phyloP scores from a whole-genome alignment of 2,113 vertebrate genomes.

The Bungarus multicinctus region DNA sequence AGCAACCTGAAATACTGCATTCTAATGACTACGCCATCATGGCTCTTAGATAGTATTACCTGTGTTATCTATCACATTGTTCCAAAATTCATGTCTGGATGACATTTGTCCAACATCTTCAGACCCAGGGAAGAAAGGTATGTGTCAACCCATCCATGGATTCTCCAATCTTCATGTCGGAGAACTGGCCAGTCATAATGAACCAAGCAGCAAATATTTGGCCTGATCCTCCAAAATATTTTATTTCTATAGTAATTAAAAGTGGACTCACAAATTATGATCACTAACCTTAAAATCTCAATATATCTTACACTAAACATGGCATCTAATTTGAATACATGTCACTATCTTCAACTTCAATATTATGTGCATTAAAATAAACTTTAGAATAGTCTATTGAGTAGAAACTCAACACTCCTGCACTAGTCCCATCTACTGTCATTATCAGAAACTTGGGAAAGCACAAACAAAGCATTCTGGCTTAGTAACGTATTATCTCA shows the following conservation, averaged over 20 bases:
- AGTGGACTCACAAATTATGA: background rate
- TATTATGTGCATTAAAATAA: background rate
- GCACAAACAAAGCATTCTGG: background rate
- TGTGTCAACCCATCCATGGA: too few species aligned
- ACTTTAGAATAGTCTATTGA: background rate
- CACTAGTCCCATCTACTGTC: background rate
- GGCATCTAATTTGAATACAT: background rate
- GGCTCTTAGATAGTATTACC: background rate
- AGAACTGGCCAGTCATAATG: too few species aligned
- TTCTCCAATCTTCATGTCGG: too few species aligned
- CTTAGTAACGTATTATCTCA: background rate
- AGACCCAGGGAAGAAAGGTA: background rate
- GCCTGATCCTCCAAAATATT: too few species aligned
- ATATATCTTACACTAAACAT: background rate
- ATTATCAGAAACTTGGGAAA: background rate
- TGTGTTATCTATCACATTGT: background rate
- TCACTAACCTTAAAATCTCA: background rate
- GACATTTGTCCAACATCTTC: background rate
- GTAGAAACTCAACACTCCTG: too few species aligned
- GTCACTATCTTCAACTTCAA: background rate
- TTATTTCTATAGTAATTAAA: background rate
- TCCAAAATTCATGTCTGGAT: background rate
- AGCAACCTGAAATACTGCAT: too few species aligned
- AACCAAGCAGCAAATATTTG: too few species aligned
- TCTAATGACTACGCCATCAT: too few species aligned